phyloP scores from a whole-genome alignment of 92 coral and sea anemone genomes.

The Actinostola sp. region DNA sequence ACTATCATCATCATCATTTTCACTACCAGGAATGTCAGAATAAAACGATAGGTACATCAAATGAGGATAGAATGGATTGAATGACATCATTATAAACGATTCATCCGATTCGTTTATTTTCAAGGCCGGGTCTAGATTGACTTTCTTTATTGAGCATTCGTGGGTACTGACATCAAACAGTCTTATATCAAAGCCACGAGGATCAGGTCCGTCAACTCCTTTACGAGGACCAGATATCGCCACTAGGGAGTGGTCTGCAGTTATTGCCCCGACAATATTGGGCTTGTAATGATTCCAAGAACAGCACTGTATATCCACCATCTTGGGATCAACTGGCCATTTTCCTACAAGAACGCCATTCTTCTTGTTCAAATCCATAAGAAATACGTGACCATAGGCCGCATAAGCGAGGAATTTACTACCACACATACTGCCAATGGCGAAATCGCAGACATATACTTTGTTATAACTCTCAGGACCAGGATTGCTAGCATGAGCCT shows the following conservation, averaged over 20 bases:
- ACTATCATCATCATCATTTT: neutral
- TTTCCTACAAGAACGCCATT: neutral
- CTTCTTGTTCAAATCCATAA: slow-evolving; percentile 4
- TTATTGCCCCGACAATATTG: neutral
- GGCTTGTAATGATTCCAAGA: neutral
- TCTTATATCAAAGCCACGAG: neutral
- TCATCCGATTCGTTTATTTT: neutral
- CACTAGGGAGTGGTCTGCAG: neutral
- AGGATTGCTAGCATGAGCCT: neutral
- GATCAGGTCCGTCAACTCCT: neutral
- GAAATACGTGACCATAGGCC: slow-evolving; percentile 2
- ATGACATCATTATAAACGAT: neutral
- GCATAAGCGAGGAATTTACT: neutral
- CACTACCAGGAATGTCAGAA: neutral
- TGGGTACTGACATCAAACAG: neutral
- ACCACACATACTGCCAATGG: neutral
- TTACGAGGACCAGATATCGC: slow-evolving; percentile 12
- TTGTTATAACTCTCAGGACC: neutral
- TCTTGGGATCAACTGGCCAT: slow-evolving; percentile 13
- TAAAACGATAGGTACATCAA: neutral
- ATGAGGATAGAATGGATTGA: slow-evolving; percentile 12
- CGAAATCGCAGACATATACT: neutral
- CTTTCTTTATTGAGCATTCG: neutral
- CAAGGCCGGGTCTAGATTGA: neutral
- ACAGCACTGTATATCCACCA: neutral